Evolutionary conservation across 53 echinoderm and acorn worm genomes (phyloP).

Genomic region (Pentamera pediparva): DNA sequence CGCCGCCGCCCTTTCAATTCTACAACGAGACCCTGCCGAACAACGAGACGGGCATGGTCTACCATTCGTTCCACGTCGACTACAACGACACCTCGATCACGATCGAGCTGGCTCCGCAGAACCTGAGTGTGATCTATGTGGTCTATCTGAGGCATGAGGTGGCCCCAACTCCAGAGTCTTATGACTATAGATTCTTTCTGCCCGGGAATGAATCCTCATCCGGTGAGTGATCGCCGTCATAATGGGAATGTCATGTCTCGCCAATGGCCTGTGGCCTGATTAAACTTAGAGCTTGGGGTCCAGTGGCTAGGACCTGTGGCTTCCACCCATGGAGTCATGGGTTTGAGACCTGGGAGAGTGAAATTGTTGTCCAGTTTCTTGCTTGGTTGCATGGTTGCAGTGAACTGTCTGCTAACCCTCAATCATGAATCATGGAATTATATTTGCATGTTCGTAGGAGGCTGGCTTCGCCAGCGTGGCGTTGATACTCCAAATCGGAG

Average conservation of each 20-base stretch:
- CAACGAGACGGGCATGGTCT: constrained; percentile 55
- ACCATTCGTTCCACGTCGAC: constrained; percentile 49
- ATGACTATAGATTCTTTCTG: constrained; percentile 27
- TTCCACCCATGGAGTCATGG: too few relatives aligned
- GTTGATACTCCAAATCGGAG: too few relatives aligned
- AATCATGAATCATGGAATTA: too few relatives aligned
- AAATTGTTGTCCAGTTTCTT: neutral
- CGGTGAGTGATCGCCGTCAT: constrained; percentile 15
- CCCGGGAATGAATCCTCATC: constrained; percentile 26
- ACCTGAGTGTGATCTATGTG: constrained; percentile 34
- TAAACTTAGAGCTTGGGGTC: too few relatives aligned
- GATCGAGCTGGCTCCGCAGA: constrained; percentile 37
- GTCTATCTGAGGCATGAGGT: constrained; percentile 39
- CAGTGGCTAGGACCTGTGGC: too few relatives aligned
- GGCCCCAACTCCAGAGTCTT: constrained; percentile 25
- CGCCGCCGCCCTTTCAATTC: constrained; percentile 25
- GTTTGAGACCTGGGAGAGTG: neutral
- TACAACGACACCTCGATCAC: constrained; percentile 51
- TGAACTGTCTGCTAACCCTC: too few relatives aligned
- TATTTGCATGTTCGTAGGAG: too few relatives aligned
- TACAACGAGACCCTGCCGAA: constrained; percentile 24
- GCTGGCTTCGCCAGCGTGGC: too few relatives aligned
- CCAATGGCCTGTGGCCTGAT: too few relatives aligned
- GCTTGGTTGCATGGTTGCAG: too few relatives aligned
- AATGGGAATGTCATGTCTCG: too few relatives aligned